Percentiles rank a stretch among this genome's conserved stretches.
phyloP scores from a whole-genome alignment of 2,888 invertebrate species.

The Chrysodeixis includens region DNA sequence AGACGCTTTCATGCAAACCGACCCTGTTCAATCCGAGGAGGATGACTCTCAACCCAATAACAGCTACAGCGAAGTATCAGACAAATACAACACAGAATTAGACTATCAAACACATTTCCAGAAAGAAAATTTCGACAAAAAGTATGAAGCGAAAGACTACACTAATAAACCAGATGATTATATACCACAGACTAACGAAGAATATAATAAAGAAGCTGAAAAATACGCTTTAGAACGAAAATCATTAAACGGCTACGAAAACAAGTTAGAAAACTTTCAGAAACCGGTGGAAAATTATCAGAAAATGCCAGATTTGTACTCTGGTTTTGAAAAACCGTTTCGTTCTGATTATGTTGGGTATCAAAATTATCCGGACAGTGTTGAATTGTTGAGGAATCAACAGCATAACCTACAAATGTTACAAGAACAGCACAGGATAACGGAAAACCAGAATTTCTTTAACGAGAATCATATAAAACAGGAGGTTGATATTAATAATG shows the following conservation, averaged over 20 bases:
- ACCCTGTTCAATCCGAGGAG: constrained; percentile 78
- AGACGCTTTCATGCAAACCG: constrained; percentile 86
- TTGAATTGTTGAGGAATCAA: constrained; percentile 76
- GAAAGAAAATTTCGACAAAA: constrained; percentile 55
- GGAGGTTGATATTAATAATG: constrained; percentile 76
- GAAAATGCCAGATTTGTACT: constrained; percentile 59
- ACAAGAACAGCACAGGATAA: constrained; percentile 78
- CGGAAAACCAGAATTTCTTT: constrained; percentile 80
- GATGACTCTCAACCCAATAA: constrained; percentile 75
- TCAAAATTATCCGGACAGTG: constrained; percentile 70
- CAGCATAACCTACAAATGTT: constrained; percentile 81
- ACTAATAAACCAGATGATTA: constrained; percentile 77
- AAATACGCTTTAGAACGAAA: constrained; percentile 81
- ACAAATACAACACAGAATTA: constrained; percentile 47
- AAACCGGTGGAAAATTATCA: constrained; percentile 58
- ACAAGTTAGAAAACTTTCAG: constrained; percentile 53
- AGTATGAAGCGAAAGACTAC: constrained; percentile 77
- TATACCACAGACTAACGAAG: constrained; percentile 82
- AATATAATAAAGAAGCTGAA: constrained; percentile 84
- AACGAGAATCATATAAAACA: constrained; percentile 83
- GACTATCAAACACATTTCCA: constrained; percentile 21
- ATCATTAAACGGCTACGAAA: constrained; percentile 74
- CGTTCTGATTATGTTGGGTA: constrained; percentile 56
- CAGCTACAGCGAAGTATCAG: constrained; percentile 71
- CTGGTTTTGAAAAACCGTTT: constrained; percentile 61